Evolutionary conservation across 2,888 invertebrate species (phyloP), one percentile per base, ranked within the genome.

Genomic region (Petrolisthes cinctipes): DNA sequence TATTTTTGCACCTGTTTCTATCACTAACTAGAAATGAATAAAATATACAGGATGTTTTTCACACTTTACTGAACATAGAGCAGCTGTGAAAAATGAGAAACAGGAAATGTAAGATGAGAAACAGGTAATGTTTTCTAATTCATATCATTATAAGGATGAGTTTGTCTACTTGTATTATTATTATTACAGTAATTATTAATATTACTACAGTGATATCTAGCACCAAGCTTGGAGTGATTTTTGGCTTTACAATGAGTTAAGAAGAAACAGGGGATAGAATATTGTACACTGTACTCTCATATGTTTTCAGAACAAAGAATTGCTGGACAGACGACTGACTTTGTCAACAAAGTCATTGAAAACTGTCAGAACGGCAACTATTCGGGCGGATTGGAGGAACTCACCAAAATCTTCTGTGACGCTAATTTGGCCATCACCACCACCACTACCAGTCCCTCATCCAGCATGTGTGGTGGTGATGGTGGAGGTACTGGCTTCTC

Each of bases 281-380:
- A 37, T 37, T 37, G 37, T 37, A 37, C 37, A 37, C 37, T 37
- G 37, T 54, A 17, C 20, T n/a, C 66, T 14, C 9, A 5, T 37
- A 5, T 56, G 1, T 61, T 86, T 92, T 86, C 94, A 96, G 98
- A 96, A 93, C 93, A 96, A 84, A 96, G 95, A 94, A 97, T 98
- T 92, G 98, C 97, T 83, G 98, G 97, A 84, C 95, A 96, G 92
- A 96, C 98, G 81, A 97, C 98, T 14, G 98, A 98, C 92, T 98
- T 96, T 93, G 98, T 99, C 73, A 98, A 98, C 93, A 95, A 95
- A 93, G 95, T 98, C 89, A 94, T 98, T 93, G 97, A 97, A 89
- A 97, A 96, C 93, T 95, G 98, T 85, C 96, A 95, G 93, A 93
- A 94, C 89, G 98, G 97, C n/a, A 83, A 88, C 61, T 94, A 95